These are phyloP conservation scores for Stomatorhinus walkeri DNA, from an alignment of 2,797 vertebrate species.

Conservation along the genomic window DNA sequence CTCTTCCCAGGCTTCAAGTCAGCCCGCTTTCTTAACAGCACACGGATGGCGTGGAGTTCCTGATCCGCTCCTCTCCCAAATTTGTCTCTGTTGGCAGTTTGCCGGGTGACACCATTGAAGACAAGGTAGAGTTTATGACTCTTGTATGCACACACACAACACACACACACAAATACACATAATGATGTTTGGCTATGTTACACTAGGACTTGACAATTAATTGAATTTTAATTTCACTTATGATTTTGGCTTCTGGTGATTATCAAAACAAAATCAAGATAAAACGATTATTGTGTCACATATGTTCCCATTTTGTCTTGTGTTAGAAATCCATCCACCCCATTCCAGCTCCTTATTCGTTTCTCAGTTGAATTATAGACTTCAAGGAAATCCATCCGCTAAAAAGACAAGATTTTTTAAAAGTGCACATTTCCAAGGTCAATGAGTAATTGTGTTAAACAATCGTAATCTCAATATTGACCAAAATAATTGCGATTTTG, in stretches of 20 bases:
- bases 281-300: background rate
- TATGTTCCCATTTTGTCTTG: background rate
- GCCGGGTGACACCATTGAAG: conserved; percentile 69
- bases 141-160: background rate
- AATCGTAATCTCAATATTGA: background rate
- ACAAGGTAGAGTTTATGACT: conserved; percentile 54
- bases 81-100: conserved; percentile 69
- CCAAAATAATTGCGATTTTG: background rate
- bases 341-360: background rate
- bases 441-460: background rate
- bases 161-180: background rate
- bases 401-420: background rate
- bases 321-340: background rate
- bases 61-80: conserved; percentile 84
- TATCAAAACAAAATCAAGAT: background rate
- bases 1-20: background rate
- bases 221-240: background rate
- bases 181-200: background rate
- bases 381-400: background rate
- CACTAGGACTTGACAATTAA: background rate
- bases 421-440: background rate
- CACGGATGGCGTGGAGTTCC: conserved; percentile 77
- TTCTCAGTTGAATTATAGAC: background rate
- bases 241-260: background rate
- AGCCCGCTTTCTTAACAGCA: conserved; percentile 49